Conservation (phyloP, 2,888 invertebrate species). For the Oscheius onirici region DNA sequence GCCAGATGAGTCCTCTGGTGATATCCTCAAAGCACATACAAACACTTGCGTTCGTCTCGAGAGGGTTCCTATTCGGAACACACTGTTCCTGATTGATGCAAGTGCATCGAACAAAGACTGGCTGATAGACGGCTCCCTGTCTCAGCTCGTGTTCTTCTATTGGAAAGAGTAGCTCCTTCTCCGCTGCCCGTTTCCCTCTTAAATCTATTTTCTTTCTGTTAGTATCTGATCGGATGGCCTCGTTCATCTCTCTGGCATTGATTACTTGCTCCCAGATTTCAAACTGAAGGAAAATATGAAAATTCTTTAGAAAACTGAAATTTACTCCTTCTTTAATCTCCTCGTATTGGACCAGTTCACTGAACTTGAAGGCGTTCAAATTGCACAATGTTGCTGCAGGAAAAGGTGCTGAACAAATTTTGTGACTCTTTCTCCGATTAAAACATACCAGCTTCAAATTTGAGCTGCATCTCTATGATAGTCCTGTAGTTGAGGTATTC, state of each 20-base stretch:
- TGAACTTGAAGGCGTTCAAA: slow-evolving; percentile 67
- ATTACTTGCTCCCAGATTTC: slow-evolving; percentile 66
- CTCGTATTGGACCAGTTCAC: slow-evolving; percentile 65
- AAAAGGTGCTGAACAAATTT: slow-evolving; percentile 61
- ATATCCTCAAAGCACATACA: slow-evolving; percentile 71
- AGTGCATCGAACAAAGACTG: slow-evolving; percentile 67
- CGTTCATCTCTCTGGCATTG: slow-evolving; percentile 58
- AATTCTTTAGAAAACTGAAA: not conserved
- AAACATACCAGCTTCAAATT: slow-evolving; percentile 68
- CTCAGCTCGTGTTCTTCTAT: slow-evolving; percentile 46
- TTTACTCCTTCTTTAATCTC: slow-evolving; percentile 66
- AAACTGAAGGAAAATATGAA: slow-evolving; percentile 54
- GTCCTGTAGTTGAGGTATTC: slow-evolving; percentile 70
- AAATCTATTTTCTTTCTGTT: slow-evolving; percentile 1
- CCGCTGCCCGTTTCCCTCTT: not conserved
- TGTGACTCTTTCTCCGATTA: not conserved
- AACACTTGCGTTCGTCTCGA: slow-evolving; percentile 66
- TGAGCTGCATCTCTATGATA: slow-evolving; percentile 71
- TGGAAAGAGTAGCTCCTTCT: slow-evolving; percentile 39
- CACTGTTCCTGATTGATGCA: slow-evolving; percentile 67
- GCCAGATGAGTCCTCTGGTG: slow-evolving; percentile 70
- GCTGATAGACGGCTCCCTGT: slow-evolving; percentile 62
- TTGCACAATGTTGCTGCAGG: slow-evolving; percentile 69
- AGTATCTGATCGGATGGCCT: slow-evolving; percentile 35
- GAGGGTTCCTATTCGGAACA: slow-evolving; percentile 69